phyloP scores from a whole-genome alignment of 2,797 vertebrate species.

The Microctenopoma stevenorrisi region DNA sequence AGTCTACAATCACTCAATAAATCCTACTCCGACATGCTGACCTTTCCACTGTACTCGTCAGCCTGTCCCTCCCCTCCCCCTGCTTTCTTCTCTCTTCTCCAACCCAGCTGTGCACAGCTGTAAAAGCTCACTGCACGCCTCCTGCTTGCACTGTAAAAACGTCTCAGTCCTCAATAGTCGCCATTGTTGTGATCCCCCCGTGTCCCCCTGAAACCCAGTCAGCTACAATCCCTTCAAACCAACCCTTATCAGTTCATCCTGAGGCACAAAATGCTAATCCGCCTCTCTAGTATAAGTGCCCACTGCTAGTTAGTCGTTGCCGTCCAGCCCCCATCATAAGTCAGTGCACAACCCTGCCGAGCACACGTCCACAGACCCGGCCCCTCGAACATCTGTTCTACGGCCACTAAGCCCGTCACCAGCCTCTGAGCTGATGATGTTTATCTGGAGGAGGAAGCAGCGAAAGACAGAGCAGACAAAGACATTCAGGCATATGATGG shows the following conservation, averaged over 20 bases:
- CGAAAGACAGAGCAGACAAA: conserved; percentile 41
- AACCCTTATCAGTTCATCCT: conserved; percentile 34
- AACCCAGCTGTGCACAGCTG: conserved; percentile 29
- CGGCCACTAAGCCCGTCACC: conserved; percentile 68
- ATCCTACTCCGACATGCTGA: conserved; percentile 30
- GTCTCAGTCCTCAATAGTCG: conserved; percentile 7
- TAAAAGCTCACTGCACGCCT: conserved; percentile 12
- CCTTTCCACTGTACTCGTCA: conserved; percentile 33
- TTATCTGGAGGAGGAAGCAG: conserved; percentile 27
- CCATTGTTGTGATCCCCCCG: conserved; percentile 40
- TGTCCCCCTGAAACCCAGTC: conserved; percentile 15
- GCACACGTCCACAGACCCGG: conserved; percentile 6
- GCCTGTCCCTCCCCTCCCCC: neutral
- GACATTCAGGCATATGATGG: conserved; percentile 33
- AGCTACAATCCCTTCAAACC: conserved; percentile 35
- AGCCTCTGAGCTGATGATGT: conserved; percentile 65
- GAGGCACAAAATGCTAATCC: conserved; percentile 59
- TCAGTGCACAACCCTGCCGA: conserved; percentile 1
- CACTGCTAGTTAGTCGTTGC: conserved; percentile 44
- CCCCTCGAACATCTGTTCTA: conserved; percentile 75
- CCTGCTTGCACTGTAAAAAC: conserved; percentile 15
- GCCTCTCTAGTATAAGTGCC: conserved; percentile 46
- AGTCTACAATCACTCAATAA: conserved; percentile 20
- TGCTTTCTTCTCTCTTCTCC: neutral
- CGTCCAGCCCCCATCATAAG: conserved; percentile 35